These are phyloP conservation scores for Steinernema hermaphroditum DNA, from an alignment of 2,888 invertebrate species.

Conservation along the genomic window DNA sequence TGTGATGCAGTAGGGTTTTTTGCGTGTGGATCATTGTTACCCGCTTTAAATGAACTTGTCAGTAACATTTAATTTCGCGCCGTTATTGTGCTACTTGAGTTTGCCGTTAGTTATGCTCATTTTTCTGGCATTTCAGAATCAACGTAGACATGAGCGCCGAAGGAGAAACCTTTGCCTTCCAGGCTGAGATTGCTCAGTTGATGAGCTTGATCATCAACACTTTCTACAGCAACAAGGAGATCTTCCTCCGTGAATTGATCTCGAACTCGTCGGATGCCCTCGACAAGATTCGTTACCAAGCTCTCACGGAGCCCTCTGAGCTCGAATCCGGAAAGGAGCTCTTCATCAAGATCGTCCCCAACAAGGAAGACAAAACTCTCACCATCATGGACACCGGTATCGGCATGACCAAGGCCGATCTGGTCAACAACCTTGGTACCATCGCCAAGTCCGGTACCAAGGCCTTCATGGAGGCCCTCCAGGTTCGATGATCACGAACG, in stretches of 20 bases:
- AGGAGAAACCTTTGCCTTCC: slow-evolving; percentile 97
- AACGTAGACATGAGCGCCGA: slow-evolving; percentile 15
- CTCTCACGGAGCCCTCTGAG: slow-evolving; percentile 90
- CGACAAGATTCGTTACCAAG: slow-evolving; percentile 85
- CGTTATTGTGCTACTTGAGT: too few relatives aligned
- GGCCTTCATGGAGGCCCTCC: slow-evolving; percentile 99
- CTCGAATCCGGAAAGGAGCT: slow-evolving; percentile 91
- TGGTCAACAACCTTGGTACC: slow-evolving; percentile 96
- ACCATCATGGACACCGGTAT: slow-evolving; percentile 81
- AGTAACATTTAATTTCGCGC: too few relatives aligned
- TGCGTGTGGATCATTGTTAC: too few relatives aligned
- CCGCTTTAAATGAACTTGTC: too few relatives aligned
- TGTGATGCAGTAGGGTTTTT: too few relatives aligned
- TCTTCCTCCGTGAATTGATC: slow-evolving; percentile 96
- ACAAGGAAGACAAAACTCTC: slow-evolving; percentile 89
- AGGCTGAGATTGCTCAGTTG: slow-evolving; percentile 96
- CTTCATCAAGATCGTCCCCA: slow-evolving; percentile 91
- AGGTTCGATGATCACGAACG: slow-evolving; percentile 68
- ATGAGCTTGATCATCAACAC: slow-evolving; percentile 99
- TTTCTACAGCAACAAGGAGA: slow-evolving; percentile 99
- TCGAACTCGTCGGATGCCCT: slow-evolving; percentile 94
- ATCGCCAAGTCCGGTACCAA: slow-evolving; percentile 99
- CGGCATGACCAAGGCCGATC: slow-evolving; percentile 99
- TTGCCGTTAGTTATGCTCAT: neutral
- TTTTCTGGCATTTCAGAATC: neutral